Base-by-base conservation (phyloP, 2,888 invertebrate genomes). In the Heliconius hortense region DNA sequence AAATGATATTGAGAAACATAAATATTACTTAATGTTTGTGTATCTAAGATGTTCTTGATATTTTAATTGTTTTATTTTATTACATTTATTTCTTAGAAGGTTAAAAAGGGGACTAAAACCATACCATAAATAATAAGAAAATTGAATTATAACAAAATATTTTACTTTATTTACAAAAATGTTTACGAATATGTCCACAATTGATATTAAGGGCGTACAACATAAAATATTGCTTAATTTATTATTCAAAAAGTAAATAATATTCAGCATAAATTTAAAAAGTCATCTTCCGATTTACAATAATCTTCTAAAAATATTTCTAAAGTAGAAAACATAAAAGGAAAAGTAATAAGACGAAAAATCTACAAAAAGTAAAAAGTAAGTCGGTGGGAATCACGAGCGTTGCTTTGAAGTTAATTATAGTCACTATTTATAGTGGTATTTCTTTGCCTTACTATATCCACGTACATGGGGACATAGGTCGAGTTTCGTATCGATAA, bases 381-480 rank as follows among this genome's bases (percentile, higher is more conserved):
- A 70, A 74, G 53, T 74, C 74, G 74, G 74, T 74, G 74, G 74
- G 74, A 26, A 39, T 53, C 53, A 53, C 53, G 56, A 76, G 71
- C 72, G 74, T 72, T 63, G 60, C 11, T 66, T 62, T 13, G 72
- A 71, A 66, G 76, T 73, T 43, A 70, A 56, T 70, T 31, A 63
- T 73, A 43, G 21, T 69, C 77, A 76, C 76, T 76, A 56, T 43
- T 43, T 1, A 60, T 56, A n/a, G 76, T 56, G 59, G 35, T 79
- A 35, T 85, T 87, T 75, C 85, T 85, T 77, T 89, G 92, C 72
- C 93, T 88, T 79, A 86, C 89, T 35, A 93, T 92, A 85, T 93
- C 92, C 2, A 89, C 87, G 79, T 94, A 93, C 82, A 86, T 85
- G 2, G 90, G 89, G 43, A 86, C 87, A 73, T 89, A 88, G 15